A percentile compares a stretch with the other conserved stretches of the same genome.
phyloP scores from a whole-genome alignment of 2,888 invertebrate genomes.

The Deilephila elpenor region DNA sequence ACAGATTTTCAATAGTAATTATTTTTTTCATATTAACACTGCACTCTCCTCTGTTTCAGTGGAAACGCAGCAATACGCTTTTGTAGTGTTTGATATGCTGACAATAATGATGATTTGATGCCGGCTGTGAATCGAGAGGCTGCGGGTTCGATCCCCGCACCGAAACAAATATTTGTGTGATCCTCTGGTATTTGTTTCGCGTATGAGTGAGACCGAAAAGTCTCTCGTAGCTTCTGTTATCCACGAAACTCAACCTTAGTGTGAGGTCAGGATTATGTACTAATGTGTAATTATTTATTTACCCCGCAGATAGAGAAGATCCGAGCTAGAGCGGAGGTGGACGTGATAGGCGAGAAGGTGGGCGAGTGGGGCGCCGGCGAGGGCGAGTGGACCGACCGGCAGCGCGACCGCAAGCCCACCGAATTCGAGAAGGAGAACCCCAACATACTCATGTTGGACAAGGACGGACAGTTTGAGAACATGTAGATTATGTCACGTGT shows the following conservation, averaged over 20 bases:
- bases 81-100: neutral
- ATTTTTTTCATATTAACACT: too few relatives aligned
- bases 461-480: conserved; percentile 90
- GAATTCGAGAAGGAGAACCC: conserved; percentile 92
- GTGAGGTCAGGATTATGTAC: too few relatives aligned
- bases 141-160: too few relatives aligned
- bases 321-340: conserved; percentile 87
- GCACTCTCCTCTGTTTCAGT: too few relatives aligned
- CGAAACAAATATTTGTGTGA: too few relatives aligned
- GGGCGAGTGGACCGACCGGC: conserved; percentile 90
- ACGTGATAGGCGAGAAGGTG: conserved; percentile 89
- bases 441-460: conserved; percentile 90
- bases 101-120: too few relatives aligned
- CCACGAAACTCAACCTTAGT: too few relatives aligned
- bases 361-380: conserved; percentile 89
- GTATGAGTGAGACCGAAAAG: too few relatives aligned
- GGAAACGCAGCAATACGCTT: neutral
- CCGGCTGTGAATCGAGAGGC: too few relatives aligned
- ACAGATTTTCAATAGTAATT: too few relatives aligned
- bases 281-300: neutral
- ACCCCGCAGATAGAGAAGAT: conserved; percentile 87
- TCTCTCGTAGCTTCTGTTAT: too few relatives aligned
- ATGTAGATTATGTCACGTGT: conserved; percentile 78
- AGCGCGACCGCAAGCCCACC: conserved; percentile 88
- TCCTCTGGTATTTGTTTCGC: too few relatives aligned